These are phyloP conservation scores for Tapirus terrestris DNA, from an alignment of 2,113 vertebrate species.

Conservation along the genomic window DNA sequence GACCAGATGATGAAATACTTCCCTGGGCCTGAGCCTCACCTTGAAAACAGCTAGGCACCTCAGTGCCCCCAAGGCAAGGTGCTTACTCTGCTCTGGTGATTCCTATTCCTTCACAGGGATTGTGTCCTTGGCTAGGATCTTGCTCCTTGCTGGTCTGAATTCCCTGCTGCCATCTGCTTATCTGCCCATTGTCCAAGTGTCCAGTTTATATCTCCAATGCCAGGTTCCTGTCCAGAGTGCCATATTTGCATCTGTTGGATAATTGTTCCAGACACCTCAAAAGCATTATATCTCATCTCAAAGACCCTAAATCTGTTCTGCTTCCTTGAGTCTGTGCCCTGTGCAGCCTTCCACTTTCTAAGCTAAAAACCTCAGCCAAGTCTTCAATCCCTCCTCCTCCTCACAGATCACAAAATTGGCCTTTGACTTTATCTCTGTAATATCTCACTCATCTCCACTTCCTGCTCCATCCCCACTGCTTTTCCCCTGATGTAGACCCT, in stretches of 20 bases:
- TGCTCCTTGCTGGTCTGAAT: background rate
- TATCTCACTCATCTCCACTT: background rate
- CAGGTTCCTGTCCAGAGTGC: background rate
- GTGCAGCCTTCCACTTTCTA: background rate
- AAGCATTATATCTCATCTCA: background rate
- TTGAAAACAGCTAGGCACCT: background rate
- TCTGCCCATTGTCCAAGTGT: background rate
- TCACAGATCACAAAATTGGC: background rate
- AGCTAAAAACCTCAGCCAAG: background rate
- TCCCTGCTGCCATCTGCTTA: background rate
- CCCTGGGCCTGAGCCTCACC: background rate
- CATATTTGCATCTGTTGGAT: background rate
- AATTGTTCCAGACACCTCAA: no score
- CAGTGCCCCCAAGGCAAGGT: fast-evolving
- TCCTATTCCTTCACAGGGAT: background rate
- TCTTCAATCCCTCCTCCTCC: background rate
- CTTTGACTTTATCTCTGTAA: background rate
- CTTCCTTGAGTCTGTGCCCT: background rate
- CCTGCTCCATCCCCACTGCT: background rate
- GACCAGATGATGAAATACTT: background rate
- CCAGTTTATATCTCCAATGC: background rate
- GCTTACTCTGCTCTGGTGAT: no score
- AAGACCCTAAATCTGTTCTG: background rate
- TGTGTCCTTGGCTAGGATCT: background rate
- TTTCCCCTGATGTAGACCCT: background rate